Base-by-base conservation (phyloP, 2,888 invertebrate genomes). In the Euclidia mi region DNA sequence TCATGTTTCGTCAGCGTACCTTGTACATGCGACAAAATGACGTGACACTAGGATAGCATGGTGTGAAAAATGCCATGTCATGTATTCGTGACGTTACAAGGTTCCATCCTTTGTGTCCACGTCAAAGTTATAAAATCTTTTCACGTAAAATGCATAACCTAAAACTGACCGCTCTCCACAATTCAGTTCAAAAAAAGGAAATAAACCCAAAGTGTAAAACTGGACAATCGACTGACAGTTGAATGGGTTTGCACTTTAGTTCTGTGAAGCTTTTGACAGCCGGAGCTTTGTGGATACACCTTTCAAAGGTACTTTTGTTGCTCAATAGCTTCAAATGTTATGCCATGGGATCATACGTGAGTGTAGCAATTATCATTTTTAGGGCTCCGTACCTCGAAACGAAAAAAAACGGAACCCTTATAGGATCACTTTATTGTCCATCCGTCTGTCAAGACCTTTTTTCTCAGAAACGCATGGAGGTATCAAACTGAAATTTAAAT, bases 191-290 rank as follows among this genome's bases (percentile, higher is more conserved):
- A 46, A 40, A 15, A 6, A 32, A 17, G 7, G 43, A 47, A 51
- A 38, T 35, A 52, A 57, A 32, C 42, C 43, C 37, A 40, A 34
- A 29, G 9, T 50, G 42, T 52, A 45, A 55, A 67, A 64, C 52
- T 60, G 57, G 51, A 57, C 32, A 42, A n/a, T 29, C 47, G 28
- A 58, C 40, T 73, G 65, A 73, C 65, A 71, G 52, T 44, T 47
- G 52, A 72, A 57, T 64, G 51, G 64, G 50, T 56, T 57, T 68
- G 45, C 60, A 69, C 65, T 70, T 68, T 72, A 38, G 45, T 48
- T 60, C 41, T 64, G 46, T 45, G 43, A 37, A 46, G 55, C 73
- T 70, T 68, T 72, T 64, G 57, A 70, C 69, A 53, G 59, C 56
- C 34, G 42, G 44, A 44, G 50, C 56, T 34, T 55, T 56, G 59